Conservation (phyloP, 2,888 invertebrate genomes). For the Dioctria linearis region DNA sequence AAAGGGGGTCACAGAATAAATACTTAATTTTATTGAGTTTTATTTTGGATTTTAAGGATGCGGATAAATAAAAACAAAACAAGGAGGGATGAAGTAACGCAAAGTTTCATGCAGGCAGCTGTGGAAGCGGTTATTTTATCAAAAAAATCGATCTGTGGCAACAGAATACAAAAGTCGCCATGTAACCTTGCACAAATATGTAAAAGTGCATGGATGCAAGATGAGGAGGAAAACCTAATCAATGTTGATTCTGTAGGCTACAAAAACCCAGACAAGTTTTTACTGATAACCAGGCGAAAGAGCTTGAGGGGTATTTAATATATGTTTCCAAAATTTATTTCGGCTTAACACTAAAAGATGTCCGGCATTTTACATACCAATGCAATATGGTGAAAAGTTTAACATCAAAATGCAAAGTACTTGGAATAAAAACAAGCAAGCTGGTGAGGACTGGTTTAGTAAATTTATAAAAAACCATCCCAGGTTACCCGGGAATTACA, state of each 20-base stretch:
- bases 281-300: neutral
- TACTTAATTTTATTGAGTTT: no score
- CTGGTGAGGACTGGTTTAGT: neutral
- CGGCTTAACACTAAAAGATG: neutral
- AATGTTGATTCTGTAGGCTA: neutral
- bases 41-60: no score
- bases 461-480: neutral
- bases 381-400: neutral
- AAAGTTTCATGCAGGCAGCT: no score
- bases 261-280: neutral
- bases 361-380: neutral
- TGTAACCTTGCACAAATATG: neutral
- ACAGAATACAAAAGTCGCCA: neutral
- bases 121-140: conserved; percentile 1
- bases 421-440: neutral
- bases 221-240: neutral
- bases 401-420: neutral
- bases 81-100: no score
- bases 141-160: conserved; percentile 5
- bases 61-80: no score
- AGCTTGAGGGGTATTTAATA: conserved; percentile 4
- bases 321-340: neutral
- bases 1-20: no score
- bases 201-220: neutral
- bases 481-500: no score